Base-by-base conservation (phyloP, 1,140 invertebrate species). In the Drosophila rufa region DNA sequence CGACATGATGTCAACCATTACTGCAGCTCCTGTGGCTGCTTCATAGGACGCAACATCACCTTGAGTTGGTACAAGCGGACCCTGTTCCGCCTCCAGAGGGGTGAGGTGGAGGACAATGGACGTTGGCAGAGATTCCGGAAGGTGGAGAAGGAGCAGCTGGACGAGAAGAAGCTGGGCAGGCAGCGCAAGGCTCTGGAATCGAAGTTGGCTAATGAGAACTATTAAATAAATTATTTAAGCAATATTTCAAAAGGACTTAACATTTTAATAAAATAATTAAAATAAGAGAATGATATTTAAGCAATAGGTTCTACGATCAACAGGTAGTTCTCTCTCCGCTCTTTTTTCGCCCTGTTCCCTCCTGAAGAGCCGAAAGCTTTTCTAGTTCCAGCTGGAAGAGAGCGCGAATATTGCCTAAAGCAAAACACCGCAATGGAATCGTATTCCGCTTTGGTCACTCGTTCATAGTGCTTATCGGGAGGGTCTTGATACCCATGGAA, bases 1-100 rank as follows among this genome's bases (percentile, higher is more conserved):
- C 62, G 91, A 3, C 79, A 91, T 43, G 92, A 92, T 67, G 67
- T 81, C 15, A 92, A 92, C 62, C 92, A 92, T 50, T 92, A 92
- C 53, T 92, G 90, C 67, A 77, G 81, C 51, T 56, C 76, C 7
- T 92, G 91, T 47, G 91, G 92, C 40, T 92, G 92, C 47, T 92
- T 89, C 46, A 86, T 92, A 53, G 92, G 92, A 48, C 89, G 91
- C 14, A 58, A 91, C 48, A 92, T 92, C 8, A 68, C 82, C 1
- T 55, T 92, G 6, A 92, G 91, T 38, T 92, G 91, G 91, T 91
- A 92, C 30, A 92, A 92, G 36, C 67, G 87, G 2, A 66, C 90
- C 2, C 47, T 92, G 27, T 92, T 92, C 58, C 82, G 87, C 8
- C 80, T 92, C 36, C 87, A 90, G 45, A 76, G 84, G 12, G 76